Percentiles rank a stretch among this genome's conserved stretches.
Evolutionary conservation across 53 echinoderm and acorn worm species (phyloP).

Genomic region (Crossaster papposus): DNA sequence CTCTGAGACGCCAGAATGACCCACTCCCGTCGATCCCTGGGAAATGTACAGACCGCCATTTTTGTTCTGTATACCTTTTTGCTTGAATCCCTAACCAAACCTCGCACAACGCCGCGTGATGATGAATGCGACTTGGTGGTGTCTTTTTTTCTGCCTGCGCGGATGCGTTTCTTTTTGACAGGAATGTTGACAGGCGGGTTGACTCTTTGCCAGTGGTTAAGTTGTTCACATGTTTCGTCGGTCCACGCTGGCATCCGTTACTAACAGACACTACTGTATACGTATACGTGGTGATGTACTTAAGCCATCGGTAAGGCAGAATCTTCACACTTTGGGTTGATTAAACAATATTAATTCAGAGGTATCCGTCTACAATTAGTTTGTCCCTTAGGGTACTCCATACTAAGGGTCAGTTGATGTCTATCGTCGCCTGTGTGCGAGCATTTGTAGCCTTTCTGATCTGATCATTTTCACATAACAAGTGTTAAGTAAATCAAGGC

Average conservation of each 20-base stretch:
- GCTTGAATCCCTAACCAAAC: background rate
- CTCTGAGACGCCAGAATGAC: background rate
- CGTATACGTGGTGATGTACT: background rate
- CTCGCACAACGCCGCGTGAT: background rate
- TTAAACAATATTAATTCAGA: background rate
- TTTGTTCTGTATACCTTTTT: background rate
- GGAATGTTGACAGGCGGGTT: background rate
- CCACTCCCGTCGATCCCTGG: background rate
- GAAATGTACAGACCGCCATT: background rate
- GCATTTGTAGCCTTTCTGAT: too few species aligned
- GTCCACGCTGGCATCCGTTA: background rate
- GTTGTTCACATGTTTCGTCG: background rate
- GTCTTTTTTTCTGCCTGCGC: background rate
- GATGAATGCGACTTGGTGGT: conserved; percentile 3
- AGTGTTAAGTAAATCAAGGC: too few species aligned
- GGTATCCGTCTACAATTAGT: too few species aligned
- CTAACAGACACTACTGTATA: background rate
- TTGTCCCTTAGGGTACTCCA: too few species aligned
- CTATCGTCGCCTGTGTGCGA: too few species aligned
- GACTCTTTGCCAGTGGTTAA: background rate
- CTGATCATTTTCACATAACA: too few species aligned
- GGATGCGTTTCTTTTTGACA: background rate
- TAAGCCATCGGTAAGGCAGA: background rate
- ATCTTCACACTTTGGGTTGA: background rate
- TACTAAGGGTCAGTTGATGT: too few species aligned